A percentile compares a stretch with the other conserved stretches of the same genome.
phyloP scores from a whole-genome alignment of 2,797 vertebrate genomes.

The Thalassophryne amazonica region DNA sequence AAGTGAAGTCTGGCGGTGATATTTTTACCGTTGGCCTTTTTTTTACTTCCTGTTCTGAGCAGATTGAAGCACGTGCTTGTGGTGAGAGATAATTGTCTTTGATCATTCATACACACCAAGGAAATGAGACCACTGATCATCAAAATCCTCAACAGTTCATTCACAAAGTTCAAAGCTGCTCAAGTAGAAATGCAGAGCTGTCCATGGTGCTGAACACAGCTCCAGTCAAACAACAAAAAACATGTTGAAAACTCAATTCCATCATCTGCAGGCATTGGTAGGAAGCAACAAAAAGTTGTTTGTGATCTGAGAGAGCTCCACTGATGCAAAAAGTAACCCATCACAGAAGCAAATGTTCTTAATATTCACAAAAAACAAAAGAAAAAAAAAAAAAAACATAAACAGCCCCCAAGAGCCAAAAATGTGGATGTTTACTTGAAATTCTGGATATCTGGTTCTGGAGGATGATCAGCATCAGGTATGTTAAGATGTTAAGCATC shows the following conservation, averaged over 20 bases:
- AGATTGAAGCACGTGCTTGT: neutral
- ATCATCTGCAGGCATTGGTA: conserved; percentile 40
- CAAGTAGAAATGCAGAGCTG: conserved; percentile 14
- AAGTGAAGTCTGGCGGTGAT: neutral
- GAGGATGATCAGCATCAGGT: no score
- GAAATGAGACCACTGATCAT: conserved; percentile 7
- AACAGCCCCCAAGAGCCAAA: no score
- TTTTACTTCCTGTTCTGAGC: conserved; percentile 1
- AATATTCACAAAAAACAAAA: no score
- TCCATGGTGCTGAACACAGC: conserved; percentile 43
- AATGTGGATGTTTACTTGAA: no score
- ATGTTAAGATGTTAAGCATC: no score
- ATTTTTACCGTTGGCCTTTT: conserved; percentile 7
- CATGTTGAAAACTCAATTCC: no score
- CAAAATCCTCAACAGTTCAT: neutral
- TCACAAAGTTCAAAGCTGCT: neutral
- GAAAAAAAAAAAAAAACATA: no score
- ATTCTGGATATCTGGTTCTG: no score
- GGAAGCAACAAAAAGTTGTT: conserved; percentile 18
- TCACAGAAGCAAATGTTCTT: conserved; percentile 30
- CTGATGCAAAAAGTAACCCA: conserved; percentile 40
- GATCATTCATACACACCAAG: conserved; percentile 7
- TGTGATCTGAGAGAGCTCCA: conserved; percentile 40
- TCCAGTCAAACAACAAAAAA: conserved; percentile 20
- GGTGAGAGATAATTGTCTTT: neutral